Evolutionary conservation across 2,888 invertebrate species (phyloP), one percentile per base, ranked within the genome.

Genomic region (Volucella bombylans): DNA sequence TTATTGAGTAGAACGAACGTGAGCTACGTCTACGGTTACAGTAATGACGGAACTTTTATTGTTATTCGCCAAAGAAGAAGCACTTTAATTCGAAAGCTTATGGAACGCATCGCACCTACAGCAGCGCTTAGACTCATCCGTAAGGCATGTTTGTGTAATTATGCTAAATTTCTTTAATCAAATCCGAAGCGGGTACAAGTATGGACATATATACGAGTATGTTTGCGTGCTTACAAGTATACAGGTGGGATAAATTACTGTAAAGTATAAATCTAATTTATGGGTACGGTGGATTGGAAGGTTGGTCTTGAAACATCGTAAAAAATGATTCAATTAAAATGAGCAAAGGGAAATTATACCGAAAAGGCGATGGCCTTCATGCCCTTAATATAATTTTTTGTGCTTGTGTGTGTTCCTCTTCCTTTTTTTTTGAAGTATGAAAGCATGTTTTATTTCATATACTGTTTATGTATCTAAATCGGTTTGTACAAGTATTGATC

Each of bases 131-230:
- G 47, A 47, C 11, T 59, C 59, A 69, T 74, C 69, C 50, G 23
- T 64, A 50, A 52, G 59, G 52, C 69, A 59, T 55, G 64, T 74
- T 74, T 80, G 47, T 68, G 23, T 74, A 81, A 74, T 81, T 65
- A 65, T 45, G 69, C 64, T 81, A 64, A 62, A 74, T 45, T 74
- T 74, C 39, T 69, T 57, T 69, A 81, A 74, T 74, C 69, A 71
- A 57, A 78, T 41, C 11, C 31, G 55, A 50, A 52, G 52, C 38
- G 52, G 38, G 43, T 59, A 15, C 59, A 15, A 31, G 31, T 31
- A 4, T 31, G 6, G 31, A 31, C 31, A 6, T 6, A 31, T 6
- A 2, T 6, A 4, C 3, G 6, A 6, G 6, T 31, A 31, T 31
- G 31, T 31, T 6, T 31, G 6, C 31, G 31, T 49, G 12, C 18